Conservation (phyloP, 2,113 vertebrate genomes). For the Emydocephalus ijimae region DNA sequence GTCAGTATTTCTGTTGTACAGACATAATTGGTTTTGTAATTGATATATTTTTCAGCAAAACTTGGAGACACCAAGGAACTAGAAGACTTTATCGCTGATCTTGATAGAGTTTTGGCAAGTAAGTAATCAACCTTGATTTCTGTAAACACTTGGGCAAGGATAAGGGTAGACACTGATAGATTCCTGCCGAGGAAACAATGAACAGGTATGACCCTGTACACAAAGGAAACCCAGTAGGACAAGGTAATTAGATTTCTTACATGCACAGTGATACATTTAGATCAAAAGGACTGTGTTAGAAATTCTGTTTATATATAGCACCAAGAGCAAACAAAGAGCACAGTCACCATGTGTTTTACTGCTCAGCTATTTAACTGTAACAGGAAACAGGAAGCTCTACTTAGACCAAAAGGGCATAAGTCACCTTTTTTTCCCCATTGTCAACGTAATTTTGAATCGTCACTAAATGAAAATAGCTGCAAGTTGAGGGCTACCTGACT, state of each 20-base stretch:
- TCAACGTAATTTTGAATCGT: background rate
- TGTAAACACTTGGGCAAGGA: background rate
- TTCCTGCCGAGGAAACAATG: background rate
- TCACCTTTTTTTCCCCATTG: background rate
- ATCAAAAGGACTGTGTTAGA: background rate
- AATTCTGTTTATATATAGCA: too few species aligned
- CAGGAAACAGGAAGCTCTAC: too few species aligned
- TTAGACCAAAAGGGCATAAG: too few species aligned
- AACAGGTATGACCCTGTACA: background rate
- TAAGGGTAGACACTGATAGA: background rate
- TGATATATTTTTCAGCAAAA: constrained; percentile 78
- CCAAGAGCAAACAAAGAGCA: too few species aligned
- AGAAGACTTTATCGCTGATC: constrained; percentile 96
- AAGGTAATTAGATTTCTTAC: background rate
- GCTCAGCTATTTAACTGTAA: too few species aligned
- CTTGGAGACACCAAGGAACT: constrained; percentile 97
- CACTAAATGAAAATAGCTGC: background rate
- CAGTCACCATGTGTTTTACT: too few species aligned
- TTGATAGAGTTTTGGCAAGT: constrained; percentile 94
- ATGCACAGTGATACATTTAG: background rate
- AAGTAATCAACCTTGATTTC: constrained; percentile 59
- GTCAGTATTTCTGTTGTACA: background rate
- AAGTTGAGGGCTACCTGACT: too few species aligned
- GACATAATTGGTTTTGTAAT: background rate
- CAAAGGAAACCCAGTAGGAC: background rate